phyloP scores from a whole-genome alignment of 2,113 vertebrate species.

The Macrotus californicus region DNA sequence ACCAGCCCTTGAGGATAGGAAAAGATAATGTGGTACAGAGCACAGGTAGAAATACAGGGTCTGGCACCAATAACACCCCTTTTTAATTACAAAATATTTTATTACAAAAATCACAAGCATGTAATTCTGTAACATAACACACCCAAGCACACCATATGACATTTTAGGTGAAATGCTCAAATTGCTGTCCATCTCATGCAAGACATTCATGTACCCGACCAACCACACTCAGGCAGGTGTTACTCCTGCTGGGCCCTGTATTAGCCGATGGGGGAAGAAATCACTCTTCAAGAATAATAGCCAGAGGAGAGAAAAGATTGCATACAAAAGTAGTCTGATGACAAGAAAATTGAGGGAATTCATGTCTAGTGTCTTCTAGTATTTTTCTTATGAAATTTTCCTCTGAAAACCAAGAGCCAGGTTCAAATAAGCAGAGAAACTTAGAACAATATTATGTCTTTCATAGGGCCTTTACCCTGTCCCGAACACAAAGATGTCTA shows the following conservation, averaged over 20 bases:
- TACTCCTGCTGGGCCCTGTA: too few species aligned
- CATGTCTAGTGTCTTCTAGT: background rate
- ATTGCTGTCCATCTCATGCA: too few species aligned
- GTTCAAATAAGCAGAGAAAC: background rate
- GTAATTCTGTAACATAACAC: too few species aligned
- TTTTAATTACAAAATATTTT: too few species aligned
- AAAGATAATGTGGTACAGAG: background rate
- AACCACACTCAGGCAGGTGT: too few species aligned
- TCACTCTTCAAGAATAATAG: background rate
- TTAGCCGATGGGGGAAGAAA: background rate
- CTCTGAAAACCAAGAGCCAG: background rate
- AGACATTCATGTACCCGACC: too few species aligned
- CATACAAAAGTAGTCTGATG: background rate
- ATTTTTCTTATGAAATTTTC: background rate
- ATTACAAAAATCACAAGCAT: too few species aligned
- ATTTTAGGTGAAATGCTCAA: too few species aligned
- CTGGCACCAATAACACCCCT: too few species aligned
- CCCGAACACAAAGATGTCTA: background rate
- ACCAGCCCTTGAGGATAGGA: background rate
- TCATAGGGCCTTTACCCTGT: background rate
- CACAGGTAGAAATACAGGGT: background rate
- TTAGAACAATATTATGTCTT: background rate
- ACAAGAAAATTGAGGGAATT: conserved; percentile 13
- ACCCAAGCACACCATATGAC: too few species aligned
- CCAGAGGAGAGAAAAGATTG: background rate